These are phyloP conservation scores for Cydia amplana DNA, from an alignment of 1,140 invertebrate genomes.

Conservation along the genomic window DNA sequence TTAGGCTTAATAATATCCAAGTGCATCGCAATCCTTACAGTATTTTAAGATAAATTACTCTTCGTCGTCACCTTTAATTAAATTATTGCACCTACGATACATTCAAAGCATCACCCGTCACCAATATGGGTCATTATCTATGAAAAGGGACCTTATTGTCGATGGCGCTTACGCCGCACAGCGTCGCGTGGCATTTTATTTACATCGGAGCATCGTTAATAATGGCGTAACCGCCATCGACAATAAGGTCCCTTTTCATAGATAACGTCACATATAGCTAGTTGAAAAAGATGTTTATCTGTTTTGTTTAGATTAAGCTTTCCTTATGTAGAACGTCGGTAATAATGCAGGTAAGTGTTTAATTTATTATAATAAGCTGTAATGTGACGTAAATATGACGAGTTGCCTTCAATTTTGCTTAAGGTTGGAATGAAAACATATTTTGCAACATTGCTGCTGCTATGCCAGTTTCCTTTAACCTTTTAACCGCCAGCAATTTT, in stretches of 20 bases:
- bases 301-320: neutral
- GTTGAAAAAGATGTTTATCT: conserved; percentile 24
- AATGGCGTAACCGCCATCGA: too few relatives aligned
- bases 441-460: neutral
- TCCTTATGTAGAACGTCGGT: neutral
- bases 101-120: conserved; percentile 15
- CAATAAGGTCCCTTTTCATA: too few relatives aligned
- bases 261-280: too few relatives aligned
- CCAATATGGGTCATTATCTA: too few relatives aligned
- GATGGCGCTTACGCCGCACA: too few relatives aligned
- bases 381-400: conserved; percentile 23
- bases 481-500: too few relatives aligned
- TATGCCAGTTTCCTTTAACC: neutral
- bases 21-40: neutral
- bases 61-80: conserved; percentile 28
- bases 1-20: neutral
- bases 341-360: conserved; percentile 1
- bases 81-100: conserved; percentile 8
- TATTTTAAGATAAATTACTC: conserved; percentile 10
- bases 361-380: conserved; percentile 24
- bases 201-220: too few relatives aligned
- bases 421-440: neutral
- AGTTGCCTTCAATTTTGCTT: neutral
- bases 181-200: too few relatives aligned
- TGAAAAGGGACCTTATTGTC: too few relatives aligned